Conservation (phyloP, 1,140 invertebrate genomes). For the Lepidostoma basale region DNA sequence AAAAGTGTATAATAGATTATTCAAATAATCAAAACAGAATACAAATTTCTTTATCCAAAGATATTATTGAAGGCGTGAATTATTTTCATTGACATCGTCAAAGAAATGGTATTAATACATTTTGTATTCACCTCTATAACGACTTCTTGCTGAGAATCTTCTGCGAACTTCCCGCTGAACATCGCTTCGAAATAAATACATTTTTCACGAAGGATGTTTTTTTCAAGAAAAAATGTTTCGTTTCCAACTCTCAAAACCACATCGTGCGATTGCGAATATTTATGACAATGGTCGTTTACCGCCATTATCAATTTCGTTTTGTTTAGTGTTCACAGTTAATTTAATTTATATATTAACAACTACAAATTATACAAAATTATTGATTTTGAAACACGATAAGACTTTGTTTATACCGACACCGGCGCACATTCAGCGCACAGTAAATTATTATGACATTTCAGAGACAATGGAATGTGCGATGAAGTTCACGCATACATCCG, state of each 20-base stretch:
- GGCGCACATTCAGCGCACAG: too few relatives aligned
- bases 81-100: too few relatives aligned
- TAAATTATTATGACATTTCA: constrained; percentile 5
- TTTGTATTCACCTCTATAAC: constrained; percentile 24
- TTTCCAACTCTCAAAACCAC: constrained; percentile 26
- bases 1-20: too few relatives aligned
- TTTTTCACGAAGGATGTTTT: constrained; percentile 24
- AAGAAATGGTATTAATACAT: too few relatives aligned
- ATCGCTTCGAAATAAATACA: constrained; percentile 34
- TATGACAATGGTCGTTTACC: neutral
- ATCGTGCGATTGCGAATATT: constrained; percentile 12
- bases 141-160: constrained; percentile 27
- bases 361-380: too few relatives aligned
- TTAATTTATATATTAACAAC: too few relatives aligned
- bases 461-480: neutral
- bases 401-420: neutral
- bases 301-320: neutral
- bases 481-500: too few relatives aligned
- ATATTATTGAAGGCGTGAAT: too few relatives aligned
- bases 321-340: too few relatives aligned
- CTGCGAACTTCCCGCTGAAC: constrained; percentile 28
- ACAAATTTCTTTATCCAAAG: too few relatives aligned
- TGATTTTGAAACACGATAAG: neutral
- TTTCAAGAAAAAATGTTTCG: constrained; percentile 27
- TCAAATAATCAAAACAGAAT: too few relatives aligned